A percentile compares a stretch with the other conserved stretches of the same genome.
Evolutionary conservation across 2,113 vertebrate genomes (phyloP).

Genomic region (Apodemus speciosus): DNA sequence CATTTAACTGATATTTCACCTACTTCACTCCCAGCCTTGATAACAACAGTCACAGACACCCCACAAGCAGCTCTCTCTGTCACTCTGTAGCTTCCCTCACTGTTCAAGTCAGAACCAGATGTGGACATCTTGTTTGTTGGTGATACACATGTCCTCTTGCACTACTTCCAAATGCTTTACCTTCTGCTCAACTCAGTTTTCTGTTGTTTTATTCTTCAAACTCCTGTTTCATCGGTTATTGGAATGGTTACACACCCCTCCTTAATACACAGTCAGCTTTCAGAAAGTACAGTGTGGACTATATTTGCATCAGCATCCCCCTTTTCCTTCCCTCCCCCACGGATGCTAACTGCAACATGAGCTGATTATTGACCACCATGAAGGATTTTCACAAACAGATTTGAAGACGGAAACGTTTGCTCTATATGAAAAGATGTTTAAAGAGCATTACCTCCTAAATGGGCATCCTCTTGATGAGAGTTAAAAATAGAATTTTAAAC

Average conservation of each 20-base stretch:
- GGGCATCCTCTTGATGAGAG: not conserved
- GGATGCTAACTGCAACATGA: not conserved
- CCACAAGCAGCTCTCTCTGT: too few species aligned
- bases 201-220: not conserved
- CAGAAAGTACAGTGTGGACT: not conserved
- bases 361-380: not conserved
- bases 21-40: not conserved
- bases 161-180: not conserved
- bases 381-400: not conserved
- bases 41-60: not conserved
- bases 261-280: not conserved
- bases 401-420: not conserved
- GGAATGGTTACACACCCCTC: not conserved
- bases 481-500: not conserved
- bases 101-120: not conserved
- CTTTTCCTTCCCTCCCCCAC: not conserved
- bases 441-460: not conserved
- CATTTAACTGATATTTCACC: not conserved
- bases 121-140: not conserved
- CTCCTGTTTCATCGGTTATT: not conserved
- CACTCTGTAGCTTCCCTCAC: not conserved
- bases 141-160: too few species aligned
- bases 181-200: not conserved
- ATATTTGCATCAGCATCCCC: not conserved
- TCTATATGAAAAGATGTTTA: not conserved